phyloP scores from a whole-genome alignment of 1,140 invertebrate genomes.

The Gryon sp. region DNA sequence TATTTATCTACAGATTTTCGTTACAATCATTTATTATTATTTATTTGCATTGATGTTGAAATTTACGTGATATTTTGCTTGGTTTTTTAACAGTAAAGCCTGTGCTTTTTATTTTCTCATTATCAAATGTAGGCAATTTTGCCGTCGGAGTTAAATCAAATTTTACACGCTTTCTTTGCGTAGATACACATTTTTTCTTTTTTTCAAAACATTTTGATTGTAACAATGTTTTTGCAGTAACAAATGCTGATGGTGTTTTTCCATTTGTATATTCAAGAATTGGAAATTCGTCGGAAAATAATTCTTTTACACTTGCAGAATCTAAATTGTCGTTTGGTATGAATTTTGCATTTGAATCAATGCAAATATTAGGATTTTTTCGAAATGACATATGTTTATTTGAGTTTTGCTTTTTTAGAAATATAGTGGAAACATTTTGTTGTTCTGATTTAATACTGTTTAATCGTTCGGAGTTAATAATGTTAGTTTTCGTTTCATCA shows the following conservation, averaged over 20 bases:
- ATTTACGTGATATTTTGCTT: conserved; percentile 62
- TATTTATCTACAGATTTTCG: not conserved
- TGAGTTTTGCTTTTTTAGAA: too few species aligned
- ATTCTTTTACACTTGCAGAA: not conserved
- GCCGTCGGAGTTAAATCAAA: not conserved
- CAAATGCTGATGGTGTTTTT: not conserved
- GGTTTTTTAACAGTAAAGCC: conserved; percentile 62
- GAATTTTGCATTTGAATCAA: not conserved
- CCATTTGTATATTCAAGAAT: conserved; percentile 1
- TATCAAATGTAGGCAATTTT: not conserved
- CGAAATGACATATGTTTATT: not conserved
- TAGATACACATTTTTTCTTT: not conserved
- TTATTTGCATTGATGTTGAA: conserved; percentile 22
- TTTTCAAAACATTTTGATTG: not conserved
- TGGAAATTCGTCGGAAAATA: conserved; percentile 22
- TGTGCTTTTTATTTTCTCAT: not conserved
- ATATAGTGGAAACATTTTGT: too few species aligned
- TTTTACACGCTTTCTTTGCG: conserved; percentile 2
- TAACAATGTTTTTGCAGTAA: not conserved
- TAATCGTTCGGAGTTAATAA: too few species aligned
- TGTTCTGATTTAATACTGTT: too few species aligned
- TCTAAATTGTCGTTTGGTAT: not conserved
- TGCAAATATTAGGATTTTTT: not conserved
- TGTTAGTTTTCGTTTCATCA: too few species aligned
- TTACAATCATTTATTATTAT: not conserved